Base-by-base conservation (phyloP, 2,113 vertebrate genomes). In the Xiphophorus couchianus region DNA sequence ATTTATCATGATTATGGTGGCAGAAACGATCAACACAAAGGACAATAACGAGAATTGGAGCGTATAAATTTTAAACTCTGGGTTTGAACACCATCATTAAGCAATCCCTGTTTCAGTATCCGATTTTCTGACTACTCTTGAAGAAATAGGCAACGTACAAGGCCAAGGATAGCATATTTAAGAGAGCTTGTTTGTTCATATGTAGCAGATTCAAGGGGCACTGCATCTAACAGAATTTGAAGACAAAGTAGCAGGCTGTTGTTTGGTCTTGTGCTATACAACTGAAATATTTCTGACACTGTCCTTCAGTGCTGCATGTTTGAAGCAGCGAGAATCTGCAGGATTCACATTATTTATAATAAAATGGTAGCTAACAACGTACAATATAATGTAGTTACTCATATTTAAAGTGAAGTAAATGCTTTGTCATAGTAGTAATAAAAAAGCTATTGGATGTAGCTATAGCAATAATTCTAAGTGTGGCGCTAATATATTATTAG, bases 1-100 rank as follows among this genome's bases (percentile, higher is more conserved):
- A 76, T 86, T 72, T 76, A 81, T 88, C 84, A 73, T 73, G 70
- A 73, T 88, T 77, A 83, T 68, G 9, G 37, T 28, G 64, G 66
- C 73, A 66, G 22, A 5, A 69, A 29, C 15, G 39, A 69, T 77
- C 42, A 67, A 28, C 27, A 44, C 64, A 65, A 37, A 8, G 39
- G 62, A 17, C 65, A 62, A 13, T 64, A n/a, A 67, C 30, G 31
- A 66, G n/a, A 15, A 19, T 39, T 33, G 35, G 51, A n/a, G 30
- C 13, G 2, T 29, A 42, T 11, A 30, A 62, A 42, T 3, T 42
- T 72, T 44, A 25, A 30, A 42, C 58, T 39, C 3, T 5, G 10
- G 15, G 39, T 48, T 70, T 70, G 48, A 70, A 31, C 17, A 27
- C 14, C 25, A 25, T 39, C 37, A 17, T 72, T 29, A 30, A 30